Conservation (phyloP, 2,113 vertebrate genomes). For the Tragelaphus scriptus region DNA sequence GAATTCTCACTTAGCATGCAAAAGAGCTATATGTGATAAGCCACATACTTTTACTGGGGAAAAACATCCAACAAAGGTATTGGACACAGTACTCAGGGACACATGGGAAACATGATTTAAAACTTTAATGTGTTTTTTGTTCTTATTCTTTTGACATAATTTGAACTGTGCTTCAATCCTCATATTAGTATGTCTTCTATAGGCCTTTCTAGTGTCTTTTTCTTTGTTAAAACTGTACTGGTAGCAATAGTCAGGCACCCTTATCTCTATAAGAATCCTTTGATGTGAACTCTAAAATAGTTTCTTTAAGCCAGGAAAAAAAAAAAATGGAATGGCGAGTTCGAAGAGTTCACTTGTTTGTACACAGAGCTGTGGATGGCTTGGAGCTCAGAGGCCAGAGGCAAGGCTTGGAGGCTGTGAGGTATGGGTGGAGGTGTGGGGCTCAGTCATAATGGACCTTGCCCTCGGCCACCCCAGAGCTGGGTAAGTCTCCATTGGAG, state of each 20-base stretch:
- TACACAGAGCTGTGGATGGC: background rate
- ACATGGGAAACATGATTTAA: background rate
- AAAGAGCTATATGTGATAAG: background rate
- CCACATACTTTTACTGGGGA: background rate
- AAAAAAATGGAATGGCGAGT: background rate
- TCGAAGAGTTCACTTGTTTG: background rate
- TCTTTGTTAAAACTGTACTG: background rate
- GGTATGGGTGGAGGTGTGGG: background rate
- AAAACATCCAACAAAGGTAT: background rate
- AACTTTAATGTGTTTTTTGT: background rate
- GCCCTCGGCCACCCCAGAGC: background rate
- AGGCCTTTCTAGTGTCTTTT: background rate
- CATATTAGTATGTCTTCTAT: background rate
- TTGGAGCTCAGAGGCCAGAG: background rate
- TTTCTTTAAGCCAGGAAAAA: background rate
- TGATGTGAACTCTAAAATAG: background rate
- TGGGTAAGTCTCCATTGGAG: conserved; percentile 49
- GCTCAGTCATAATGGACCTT: conserved; percentile 67
- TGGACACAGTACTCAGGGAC: background rate
- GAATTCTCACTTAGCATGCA: conserved; percentile 30
- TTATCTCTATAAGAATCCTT: background rate
- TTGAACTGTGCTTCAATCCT: background rate
- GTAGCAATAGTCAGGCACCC: background rate
- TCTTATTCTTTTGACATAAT: background rate
- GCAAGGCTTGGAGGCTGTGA: background rate